phyloP scores from a whole-genome alignment of 2,888 invertebrate genomes.

The Zonitis immaculata region DNA sequence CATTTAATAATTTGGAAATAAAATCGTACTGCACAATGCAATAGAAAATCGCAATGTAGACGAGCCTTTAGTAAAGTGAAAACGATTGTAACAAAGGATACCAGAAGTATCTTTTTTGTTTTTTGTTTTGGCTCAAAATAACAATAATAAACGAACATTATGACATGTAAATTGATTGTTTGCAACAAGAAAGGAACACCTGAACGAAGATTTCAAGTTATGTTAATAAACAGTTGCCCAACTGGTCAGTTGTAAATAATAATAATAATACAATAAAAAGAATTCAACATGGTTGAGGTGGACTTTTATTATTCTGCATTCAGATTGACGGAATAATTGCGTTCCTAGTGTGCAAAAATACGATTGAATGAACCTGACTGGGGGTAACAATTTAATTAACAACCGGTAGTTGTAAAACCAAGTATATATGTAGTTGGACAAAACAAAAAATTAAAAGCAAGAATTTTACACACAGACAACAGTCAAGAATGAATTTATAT shows the following conservation, averaged over 20 bases:
- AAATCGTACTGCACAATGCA: too few relatives aligned
- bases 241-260: not conserved
- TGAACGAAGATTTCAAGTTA: not conserved
- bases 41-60: too few relatives aligned
- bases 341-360: not conserved
- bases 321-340: not conserved
- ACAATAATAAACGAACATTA: not conserved
- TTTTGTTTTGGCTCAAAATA: too few relatives aligned
- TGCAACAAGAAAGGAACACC: not conserved
- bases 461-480: not conserved
- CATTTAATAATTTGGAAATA: too few relatives aligned
- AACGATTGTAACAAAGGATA: too few relatives aligned
- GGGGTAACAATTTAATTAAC: not conserved
- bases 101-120: too few relatives aligned
- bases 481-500: not conserved
- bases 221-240: not conserved
- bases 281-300: not conserved
- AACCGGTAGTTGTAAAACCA: not conserved
- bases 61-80: too few relatives aligned
- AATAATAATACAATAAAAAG: not conserved
- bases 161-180: not conserved
- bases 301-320: not conserved
- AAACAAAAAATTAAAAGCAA: too few relatives aligned
- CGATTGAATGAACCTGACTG: not conserved
- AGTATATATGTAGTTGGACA: not conserved